Base-by-base conservation (phyloP, 2,113 vertebrate genomes). In the Asarcornis scutulata region DNA sequence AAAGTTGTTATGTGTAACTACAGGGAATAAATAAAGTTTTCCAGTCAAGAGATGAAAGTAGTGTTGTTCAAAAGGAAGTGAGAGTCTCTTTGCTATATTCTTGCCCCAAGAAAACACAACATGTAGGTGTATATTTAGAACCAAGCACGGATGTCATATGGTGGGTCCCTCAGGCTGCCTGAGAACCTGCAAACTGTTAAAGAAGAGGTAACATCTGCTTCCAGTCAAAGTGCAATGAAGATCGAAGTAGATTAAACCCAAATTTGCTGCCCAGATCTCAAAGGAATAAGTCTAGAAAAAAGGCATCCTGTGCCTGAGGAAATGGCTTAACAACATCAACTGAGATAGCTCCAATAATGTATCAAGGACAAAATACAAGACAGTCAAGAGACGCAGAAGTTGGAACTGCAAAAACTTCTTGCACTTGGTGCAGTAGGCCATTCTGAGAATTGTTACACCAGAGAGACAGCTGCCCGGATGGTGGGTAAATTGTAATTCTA, bases 181-280 rank as follows among this genome's bases (percentile, higher is more conserved):
- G 62, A 66, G 62, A 80, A 83, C 62, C 90, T 91, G 63, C 32
- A 93, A 66, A 90, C 87, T 82, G 44, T 88, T 93, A 95, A 83
- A 94, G 59, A 83, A 27, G 67, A 72, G 48, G 56, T 59, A 97
- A 91, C 52, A 97, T 85, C 82, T 94, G 71, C 83, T 96, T 95
- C 83, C 27, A 91, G 66, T 83, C 85, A 96, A 96, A 92, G 29
- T 38, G 32, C 86, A 87, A 85, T 62, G 73, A 91, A 67, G 84
- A 93, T 84, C 31, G 46, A 93, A 90, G 44, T 85, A 83, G 71
- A 88, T 97, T 96, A 95, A 94, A 86, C 84, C 89, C 87, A 96
- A 23, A 89, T 92, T 64, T 83, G 32, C 58, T 87, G 31, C 89
- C 42, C 53, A 69, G 75, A 92, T 87, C 95, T 79, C 91, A 91